These are phyloP conservation scores for Catharus bicknelli DNA, from an alignment of 2,113 vertebrate genomes.

Conservation along the genomic window DNA sequence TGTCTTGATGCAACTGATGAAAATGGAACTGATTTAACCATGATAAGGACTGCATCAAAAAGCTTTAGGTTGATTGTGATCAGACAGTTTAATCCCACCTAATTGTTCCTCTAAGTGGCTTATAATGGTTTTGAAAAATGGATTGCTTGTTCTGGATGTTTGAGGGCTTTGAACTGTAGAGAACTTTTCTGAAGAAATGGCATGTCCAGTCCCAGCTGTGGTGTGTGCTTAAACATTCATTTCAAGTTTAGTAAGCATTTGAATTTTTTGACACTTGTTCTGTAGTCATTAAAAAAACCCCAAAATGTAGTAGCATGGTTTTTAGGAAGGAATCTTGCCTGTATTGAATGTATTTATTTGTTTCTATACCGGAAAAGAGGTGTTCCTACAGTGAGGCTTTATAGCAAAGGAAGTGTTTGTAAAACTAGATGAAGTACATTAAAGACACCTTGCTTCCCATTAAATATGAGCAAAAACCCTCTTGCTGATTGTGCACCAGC, in stretches of 20 bases:
- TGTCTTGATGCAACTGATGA: neutral
- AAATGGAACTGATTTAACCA: neutral
- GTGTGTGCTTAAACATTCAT: neutral
- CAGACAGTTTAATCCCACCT: neutral
- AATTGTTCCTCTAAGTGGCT: neutral
- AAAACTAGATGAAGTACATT: neutral
- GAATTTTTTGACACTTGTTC: neutral
- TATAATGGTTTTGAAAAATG: neutral
- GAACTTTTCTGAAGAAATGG: neutral
- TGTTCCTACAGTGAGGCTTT: neutral
- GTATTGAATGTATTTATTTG: neutral
- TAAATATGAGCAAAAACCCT: neutral
- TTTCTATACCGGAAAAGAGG: neutral
- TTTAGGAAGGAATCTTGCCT: neutral
- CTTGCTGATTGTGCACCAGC: neutral
- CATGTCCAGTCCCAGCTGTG: neutral
- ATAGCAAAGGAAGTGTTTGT: neutral
- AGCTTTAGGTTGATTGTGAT: neutral
- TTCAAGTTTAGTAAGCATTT: neutral
- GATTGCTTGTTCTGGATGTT: neutral
- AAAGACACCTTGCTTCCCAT: neutral
- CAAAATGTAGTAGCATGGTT: neutral
- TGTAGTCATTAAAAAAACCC: neutral
- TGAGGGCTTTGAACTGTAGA: neutral
- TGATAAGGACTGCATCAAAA: neutral